Evolutionary conservation across 2,888 invertebrate species (phyloP).

Genomic region (Mesorhabditis belari): DNA sequence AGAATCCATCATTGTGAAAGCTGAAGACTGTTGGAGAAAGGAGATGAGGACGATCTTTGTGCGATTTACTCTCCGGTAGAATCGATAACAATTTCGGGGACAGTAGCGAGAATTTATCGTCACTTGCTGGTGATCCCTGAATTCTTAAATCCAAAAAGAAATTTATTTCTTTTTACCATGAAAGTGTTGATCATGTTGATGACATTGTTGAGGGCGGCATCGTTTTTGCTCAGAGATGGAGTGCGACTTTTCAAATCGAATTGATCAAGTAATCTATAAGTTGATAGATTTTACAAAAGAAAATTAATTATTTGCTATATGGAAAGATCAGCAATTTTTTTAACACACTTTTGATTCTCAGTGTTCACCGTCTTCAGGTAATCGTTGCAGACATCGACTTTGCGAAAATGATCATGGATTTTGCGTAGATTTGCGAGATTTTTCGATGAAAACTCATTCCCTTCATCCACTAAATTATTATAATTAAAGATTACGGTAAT

Average conservation of each 20-base stretch:
- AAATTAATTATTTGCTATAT: background rate
- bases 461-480: background rate
- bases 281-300: background rate
- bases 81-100: constrained; percentile 38
- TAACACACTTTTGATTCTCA: constrained; percentile 29
- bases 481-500: constrained; percentile 3
- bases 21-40: constrained; percentile 39
- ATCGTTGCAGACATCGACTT: constrained; percentile 30
- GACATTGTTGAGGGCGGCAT: constrained; percentile 5
- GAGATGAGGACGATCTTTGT: constrained; percentile 13
- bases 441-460: background rate
- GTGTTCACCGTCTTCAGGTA: constrained; percentile 37
- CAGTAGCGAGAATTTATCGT: constrained; percentile 27
- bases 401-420: constrained; percentile 16
- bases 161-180: constrained; percentile 1
- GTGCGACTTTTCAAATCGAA: background rate
- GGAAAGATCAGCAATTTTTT: background rate
- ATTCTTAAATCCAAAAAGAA: constrained; percentile 9
- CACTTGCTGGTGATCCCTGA: background rate
- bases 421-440: constrained; percentile 9
- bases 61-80: constrained; percentile 21
- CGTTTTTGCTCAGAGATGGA: background rate
- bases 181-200: constrained; percentile 9
- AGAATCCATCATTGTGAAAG: constrained; percentile 42
- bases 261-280: background rate